phyloP scores from a whole-genome alignment of 2,888 invertebrate genomes.

The Synergus gifuensis region DNA sequence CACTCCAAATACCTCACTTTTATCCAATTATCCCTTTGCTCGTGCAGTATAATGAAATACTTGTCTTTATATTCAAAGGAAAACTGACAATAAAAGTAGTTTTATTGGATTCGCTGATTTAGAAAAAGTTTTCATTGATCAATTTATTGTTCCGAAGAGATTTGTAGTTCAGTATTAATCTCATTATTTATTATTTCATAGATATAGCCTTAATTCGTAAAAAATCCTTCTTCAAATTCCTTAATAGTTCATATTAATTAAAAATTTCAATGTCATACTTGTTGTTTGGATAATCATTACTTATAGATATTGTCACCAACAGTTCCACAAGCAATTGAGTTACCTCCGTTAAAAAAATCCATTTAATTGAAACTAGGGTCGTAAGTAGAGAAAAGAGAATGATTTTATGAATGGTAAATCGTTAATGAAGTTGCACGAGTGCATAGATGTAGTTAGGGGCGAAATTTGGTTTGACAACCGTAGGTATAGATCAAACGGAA shows the following conservation, averaged over 20 bases:
- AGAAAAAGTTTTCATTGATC: not conserved
- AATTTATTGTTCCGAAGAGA: not conserved
- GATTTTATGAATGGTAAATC: not conserved
- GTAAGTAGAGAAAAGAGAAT: not conserved
- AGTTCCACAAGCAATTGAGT: not conserved
- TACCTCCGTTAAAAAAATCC: not conserved
- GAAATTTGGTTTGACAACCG: constrained; percentile 7
- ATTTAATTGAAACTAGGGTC: not conserved
- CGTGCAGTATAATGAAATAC: not conserved
- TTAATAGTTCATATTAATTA: not conserved
- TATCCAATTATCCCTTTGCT: constrained; percentile 7
- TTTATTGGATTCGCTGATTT: not conserved
- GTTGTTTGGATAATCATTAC: constrained; percentile 44
- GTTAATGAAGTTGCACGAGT: not conserved
- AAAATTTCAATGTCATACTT: constrained; percentile 32
- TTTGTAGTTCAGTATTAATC: too few relatives aligned
- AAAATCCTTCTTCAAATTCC: too few relatives aligned
- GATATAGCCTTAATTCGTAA: too few relatives aligned
- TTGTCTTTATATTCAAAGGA: not conserved
- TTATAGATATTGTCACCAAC: constrained; percentile 50
- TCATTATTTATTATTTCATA: too few relatives aligned
- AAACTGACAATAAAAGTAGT: not conserved
- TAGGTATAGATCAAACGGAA: not conserved
- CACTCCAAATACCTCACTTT: not conserved
- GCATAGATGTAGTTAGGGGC: constrained; percentile 18